Evolutionary conservation across 2,888 invertebrate genomes (phyloP).

Genomic region (Camponotus fellah): DNA sequence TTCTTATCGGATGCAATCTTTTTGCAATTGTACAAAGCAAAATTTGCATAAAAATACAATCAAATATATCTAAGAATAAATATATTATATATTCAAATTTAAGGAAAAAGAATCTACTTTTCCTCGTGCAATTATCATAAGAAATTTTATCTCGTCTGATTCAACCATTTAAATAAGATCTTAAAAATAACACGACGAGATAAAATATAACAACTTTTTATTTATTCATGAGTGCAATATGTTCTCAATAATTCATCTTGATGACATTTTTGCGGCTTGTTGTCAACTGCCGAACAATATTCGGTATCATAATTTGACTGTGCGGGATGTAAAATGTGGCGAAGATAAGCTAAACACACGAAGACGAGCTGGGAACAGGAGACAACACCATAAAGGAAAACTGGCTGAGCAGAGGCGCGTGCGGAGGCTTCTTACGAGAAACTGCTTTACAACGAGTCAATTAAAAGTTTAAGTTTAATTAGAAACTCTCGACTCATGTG

Average conservation of each 20-base stretch:
- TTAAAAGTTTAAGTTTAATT: slow-evolving; percentile 86
- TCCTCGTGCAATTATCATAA: not conserved
- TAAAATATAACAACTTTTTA: not conserved
- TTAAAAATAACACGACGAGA: not conserved
- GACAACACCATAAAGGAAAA: slow-evolving; percentile 58
- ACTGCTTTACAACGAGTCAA: slow-evolving; percentile 84
- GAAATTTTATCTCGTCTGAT: not conserved
- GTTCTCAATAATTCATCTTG: not conserved
- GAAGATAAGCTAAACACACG: slow-evolving; percentile 9
- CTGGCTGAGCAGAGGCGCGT: slow-evolving; percentile 65
- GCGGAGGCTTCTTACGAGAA: slow-evolving; percentile 75
- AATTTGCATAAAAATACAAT: not conserved
- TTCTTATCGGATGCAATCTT: not conserved
- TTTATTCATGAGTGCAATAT: not conserved
- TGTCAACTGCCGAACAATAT: not conserved
- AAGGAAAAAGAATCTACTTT: not conserved
- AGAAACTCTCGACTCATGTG: slow-evolving; percentile 81
- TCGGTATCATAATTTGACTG: slow-evolving; percentile 2
- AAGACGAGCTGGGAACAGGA: slow-evolving; percentile 18
- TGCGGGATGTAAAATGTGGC: not conserved
- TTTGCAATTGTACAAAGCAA: not conserved
- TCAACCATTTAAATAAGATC: not conserved
- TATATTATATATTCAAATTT: not conserved
- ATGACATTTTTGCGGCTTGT: not conserved
- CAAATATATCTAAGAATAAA: not conserved